These are phyloP conservation scores for Macropus fuliginosus DNA, from an alignment of 2,797 vertebrate species.

Conservation along the genomic window DNA sequence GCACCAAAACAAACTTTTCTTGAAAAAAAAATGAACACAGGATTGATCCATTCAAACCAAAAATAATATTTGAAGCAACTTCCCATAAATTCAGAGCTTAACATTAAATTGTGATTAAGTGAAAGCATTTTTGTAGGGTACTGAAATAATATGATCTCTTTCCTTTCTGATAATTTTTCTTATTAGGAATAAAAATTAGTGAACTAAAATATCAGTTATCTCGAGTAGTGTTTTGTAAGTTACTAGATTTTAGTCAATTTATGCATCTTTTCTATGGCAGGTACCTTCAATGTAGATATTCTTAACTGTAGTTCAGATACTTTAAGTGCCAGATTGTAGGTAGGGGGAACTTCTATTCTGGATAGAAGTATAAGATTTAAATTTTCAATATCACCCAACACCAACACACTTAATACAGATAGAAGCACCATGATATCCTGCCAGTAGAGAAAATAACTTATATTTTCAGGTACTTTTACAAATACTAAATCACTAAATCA, in stretches of 20 bases:
- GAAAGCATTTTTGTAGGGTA: background rate
- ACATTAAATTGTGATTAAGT: background rate
- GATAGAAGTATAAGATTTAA: background rate
- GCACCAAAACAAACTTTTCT: background rate
- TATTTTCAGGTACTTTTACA: constrained; percentile 5
- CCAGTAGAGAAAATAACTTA: background rate
- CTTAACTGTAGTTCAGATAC: background rate
- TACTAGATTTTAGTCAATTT: background rate
- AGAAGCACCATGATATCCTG: background rate
- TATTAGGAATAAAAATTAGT: constrained; percentile 15
- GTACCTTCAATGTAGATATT: background rate
- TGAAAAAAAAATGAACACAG: background rate
- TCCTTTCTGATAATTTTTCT: constrained; percentile 12
- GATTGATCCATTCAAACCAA: constrained; percentile 21
- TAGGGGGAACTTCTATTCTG: background rate
- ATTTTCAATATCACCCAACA: background rate
- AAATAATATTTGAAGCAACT: constrained; percentile 7
- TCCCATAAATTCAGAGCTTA: background rate
- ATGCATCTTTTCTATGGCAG: background rate
- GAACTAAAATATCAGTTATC: background rate
- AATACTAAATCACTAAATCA: background rate
- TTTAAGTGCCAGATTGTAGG: background rate
- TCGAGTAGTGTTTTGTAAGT: constrained; percentile 2
- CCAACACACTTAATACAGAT: background rate
- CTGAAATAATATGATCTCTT: background rate